Base-by-base conservation (phyloP, 2,888 invertebrate species). In the Leptopilina syphax region DNA sequence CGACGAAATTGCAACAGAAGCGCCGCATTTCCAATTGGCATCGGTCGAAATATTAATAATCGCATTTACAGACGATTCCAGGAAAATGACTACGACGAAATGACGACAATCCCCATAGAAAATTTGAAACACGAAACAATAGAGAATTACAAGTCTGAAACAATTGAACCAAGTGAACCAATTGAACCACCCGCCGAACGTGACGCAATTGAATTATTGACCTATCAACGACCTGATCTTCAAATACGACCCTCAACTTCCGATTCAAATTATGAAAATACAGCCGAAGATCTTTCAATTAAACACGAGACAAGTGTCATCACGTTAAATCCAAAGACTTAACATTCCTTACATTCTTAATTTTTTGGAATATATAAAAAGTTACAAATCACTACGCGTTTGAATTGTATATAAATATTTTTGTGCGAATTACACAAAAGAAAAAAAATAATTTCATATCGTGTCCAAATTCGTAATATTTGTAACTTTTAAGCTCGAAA, bases 21-120 rank as follows among this genome's bases (percentile, higher is more conserved):
- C 79, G 94, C 95, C 81, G 94, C 94, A 81, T 96, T 95, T 90
- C 95, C 95, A 0, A 96, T 96, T 85, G 95, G 95, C 0, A 88
- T 93, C 65, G 92, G 93, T 70, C 92, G 93, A 5, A 93, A 93
- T 65, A 82, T 85, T 3, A 91, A 91, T 68, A 88, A 94, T 89
- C 90, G 94, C 85, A 92, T 95, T 86, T 94, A 94, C 84, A 92
- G 93, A 86, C 85, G 93, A 47, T 66, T 63, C 18, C 27, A 27
- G 24, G 54, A 70, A 27, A 24, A 12, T 10, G 70, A 70, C 4
- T 70, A 54, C 8, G 70, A 70, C n/a, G 18, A 12, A 24, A 6
- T 50, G 27, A 70, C 24, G 6, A 12, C 24, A 13, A 70, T 27
- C n/a, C 60, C 18, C 63, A 24, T 8, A 5, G 24, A 63, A 8